phyloP scores from a whole-genome alignment of 2,888 invertebrate genomes.

The Branchipolynoe longqiensis region DNA sequence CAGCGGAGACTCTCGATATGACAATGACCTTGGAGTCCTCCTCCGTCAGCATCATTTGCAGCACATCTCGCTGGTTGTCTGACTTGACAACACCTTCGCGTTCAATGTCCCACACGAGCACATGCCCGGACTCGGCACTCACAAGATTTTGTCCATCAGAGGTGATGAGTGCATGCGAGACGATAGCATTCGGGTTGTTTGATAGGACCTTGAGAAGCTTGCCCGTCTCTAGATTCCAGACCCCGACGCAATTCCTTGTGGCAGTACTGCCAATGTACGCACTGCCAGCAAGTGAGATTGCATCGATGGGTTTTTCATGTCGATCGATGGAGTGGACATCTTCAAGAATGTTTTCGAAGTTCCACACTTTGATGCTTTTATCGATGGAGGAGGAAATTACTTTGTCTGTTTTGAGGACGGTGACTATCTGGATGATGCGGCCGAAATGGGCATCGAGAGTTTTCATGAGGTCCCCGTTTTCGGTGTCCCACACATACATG shows the following conservation, averaged over 20 bases:
- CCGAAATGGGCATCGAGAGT: conserved; percentile 98
- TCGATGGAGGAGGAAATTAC: conserved; percentile 98
- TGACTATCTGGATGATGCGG: conserved; percentile 94
- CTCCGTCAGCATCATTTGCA: conserved; percentile 89
- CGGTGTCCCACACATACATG: conserved; percentile 95
- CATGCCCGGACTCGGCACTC: conserved; percentile 94
- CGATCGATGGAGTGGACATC: conserved; percentile 92
- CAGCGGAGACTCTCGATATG: conserved; percentile 84
- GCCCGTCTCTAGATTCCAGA: conserved; percentile 95
- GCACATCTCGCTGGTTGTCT: conserved; percentile 91
- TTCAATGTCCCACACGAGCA: conserved; percentile 93
- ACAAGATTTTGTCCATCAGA: conserved; percentile 91
- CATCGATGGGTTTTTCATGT: conserved; percentile 96
- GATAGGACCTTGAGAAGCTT: conserved; percentile 92
- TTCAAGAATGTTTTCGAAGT: conserved; percentile 98
- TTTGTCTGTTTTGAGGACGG: conserved; percentile 87
- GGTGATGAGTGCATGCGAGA: conserved; percentile 94
- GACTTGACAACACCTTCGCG: conserved; percentile 89
- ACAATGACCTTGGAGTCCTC: conserved; percentile 89
- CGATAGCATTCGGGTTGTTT: conserved; percentile 95
- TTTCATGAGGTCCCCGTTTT: conserved; percentile 88
- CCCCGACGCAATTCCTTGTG: conserved; percentile 95
- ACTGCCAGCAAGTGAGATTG: conserved; percentile 86
- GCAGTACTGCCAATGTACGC: conserved; percentile 92
- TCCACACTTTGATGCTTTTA: conserved; percentile 99